Base-by-base conservation (phyloP, 1,140 invertebrate species). In the Aphidius ervi region DNA sequence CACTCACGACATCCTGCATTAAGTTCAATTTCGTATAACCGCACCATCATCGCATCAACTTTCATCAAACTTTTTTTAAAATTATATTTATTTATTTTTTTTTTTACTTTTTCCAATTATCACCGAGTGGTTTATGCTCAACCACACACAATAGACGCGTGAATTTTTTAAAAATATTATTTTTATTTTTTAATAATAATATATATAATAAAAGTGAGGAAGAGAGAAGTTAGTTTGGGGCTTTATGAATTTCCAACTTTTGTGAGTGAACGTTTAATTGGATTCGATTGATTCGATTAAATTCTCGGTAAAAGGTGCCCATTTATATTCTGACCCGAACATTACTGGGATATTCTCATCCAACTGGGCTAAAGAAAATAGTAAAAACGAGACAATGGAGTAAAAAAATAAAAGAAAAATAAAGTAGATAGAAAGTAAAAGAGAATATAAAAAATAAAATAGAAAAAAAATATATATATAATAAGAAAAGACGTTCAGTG, bases 1-100 rank as follows among this genome's bases (percentile, higher is more conserved):
- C 23, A 31, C 23, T 57, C 60, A 49, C 31, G 60, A 56, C 54
- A 62, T 53, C 45, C 49, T n/a, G 42, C 52, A 54, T 62, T 57
- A 61, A 55, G 40, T 55, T 49, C 49, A 54, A 54, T 54, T 54
- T 54, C 16, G 10, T 54, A 54, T 47, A 20, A 20, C 42, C 52
- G n/a, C n/a, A 9, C 16, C 16, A 16, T 16, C 16, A 31, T 31
- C 23, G 4, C 23, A 31, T 31, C 23, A 31, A 31, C 23, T 31
- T 31, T 31, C 23, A 31, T 31, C 23, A 31, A 31, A 31, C 23
- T 31, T 31, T 31, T 31, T 31, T 31, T 31, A 3, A 3, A 3
- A 3, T 1, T 4, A 31, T 31, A 31, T 31, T 31, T 31, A 46
- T 23, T 54, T 52, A 52, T 41, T 45, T 39, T 42, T 47, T 41